A percentile compares a stretch with the other conserved stretches of the same genome.
phyloP scores from a whole-genome alignment of 1,140 invertebrate species.

The Drosophila seguyi region DNA sequence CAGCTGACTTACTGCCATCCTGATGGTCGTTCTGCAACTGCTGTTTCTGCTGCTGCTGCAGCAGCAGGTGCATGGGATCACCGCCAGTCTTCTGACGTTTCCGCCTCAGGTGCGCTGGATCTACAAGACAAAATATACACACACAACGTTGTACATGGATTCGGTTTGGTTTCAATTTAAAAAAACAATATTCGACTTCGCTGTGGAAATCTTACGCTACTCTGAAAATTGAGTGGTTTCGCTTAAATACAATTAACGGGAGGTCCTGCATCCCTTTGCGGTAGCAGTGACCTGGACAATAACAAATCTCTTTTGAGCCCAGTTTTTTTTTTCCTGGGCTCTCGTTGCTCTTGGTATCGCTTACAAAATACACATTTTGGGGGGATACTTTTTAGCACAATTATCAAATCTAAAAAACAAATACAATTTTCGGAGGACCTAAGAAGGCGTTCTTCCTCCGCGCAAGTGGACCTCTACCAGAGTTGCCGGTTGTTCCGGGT shows the following conservation, averaged over 20 bases:
- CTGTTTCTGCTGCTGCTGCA: constrained; percentile 86
- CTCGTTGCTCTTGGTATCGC: constrained; percentile 29
- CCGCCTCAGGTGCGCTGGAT: constrained; percentile 86
- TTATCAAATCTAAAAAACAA: constrained; percentile 68
- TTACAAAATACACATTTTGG: constrained; percentile 54
- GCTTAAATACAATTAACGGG: constrained; percentile 42
- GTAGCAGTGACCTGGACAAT: constrained; percentile 35
- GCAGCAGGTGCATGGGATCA: constrained; percentile 86
- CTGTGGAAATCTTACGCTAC: constrained; percentile 27
- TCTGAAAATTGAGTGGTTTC: constrained; percentile 50
- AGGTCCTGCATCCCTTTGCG: neutral
- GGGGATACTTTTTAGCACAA: constrained; percentile 46
- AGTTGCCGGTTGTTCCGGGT: neutral
- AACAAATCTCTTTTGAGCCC: constrained; percentile 28
- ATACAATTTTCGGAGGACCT: constrained; percentile 53
- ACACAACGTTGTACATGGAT: constrained; percentile 49
- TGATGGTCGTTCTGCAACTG: constrained; percentile 84
- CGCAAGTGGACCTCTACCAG: constrained; percentile 30
- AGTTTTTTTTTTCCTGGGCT: neutral
- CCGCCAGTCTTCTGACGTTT: constrained; percentile 88
- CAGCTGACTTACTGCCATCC: constrained; percentile 87
- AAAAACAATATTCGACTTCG: constrained; percentile 30
- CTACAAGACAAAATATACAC: constrained; percentile 82
- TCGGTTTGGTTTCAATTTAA: constrained; percentile 25
- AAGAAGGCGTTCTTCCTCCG: constrained; percentile 6